These are phyloP conservation scores for Pituophis catenifer DNA, from an alignment of 2,113 vertebrate genomes.

Conservation along the genomic window DNA sequence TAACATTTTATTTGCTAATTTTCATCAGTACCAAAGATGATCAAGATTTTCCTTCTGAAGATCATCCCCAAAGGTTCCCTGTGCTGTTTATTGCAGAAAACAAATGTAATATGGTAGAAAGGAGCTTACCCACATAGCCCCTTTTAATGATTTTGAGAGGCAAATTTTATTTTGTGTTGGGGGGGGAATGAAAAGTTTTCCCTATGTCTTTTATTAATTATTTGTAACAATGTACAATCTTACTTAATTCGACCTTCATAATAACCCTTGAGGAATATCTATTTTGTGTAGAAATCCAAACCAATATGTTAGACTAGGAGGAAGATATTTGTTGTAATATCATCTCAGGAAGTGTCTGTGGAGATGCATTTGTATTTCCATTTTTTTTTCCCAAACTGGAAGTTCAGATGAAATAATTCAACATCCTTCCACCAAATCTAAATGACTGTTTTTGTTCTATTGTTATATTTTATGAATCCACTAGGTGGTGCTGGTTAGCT, in stretches of 20 bases:
- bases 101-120: neutral
- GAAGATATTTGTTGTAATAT: neutral
- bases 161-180: neutral
- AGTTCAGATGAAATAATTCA: neutral
- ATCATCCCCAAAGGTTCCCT: neutral
- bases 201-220: neutral
- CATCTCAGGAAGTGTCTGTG: neutral
- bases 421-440: neutral
- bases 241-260: neutral
- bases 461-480: slow-evolving; percentile 29
- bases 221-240: neutral
- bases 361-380: neutral
- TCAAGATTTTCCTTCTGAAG: neutral
- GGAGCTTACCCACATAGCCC: neutral
- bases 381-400: neutral
- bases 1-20: neutral
- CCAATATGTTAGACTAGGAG: neutral
- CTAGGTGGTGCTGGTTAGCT: slow-evolving; percentile 69
- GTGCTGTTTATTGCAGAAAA: neutral
- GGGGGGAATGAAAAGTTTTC: neutral
- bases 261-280: neutral
- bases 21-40: neutral
- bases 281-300: neutral
- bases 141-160: neutral
- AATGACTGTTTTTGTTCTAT: neutral